Percentiles rank a stretch among this genome's conserved stretches.
Evolutionary conservation across 2,888 invertebrate genomes (phyloP).

Genomic region (Pachymerium ferrugineum): DNA sequence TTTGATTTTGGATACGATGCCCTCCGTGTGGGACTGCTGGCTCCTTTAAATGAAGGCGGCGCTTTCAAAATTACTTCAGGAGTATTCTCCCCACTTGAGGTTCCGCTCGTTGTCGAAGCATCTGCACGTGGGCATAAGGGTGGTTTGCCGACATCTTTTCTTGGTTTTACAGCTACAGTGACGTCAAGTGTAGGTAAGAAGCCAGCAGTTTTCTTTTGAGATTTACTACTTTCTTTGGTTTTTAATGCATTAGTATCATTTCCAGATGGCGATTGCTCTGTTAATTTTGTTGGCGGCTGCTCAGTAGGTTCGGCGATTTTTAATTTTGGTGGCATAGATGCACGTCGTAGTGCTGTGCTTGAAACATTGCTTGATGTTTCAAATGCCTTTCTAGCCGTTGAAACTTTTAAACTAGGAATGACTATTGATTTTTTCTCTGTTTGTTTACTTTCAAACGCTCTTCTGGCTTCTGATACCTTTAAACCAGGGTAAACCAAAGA

Average conservation of each 20-base stretch:
- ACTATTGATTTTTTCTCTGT: conserved; percentile 33
- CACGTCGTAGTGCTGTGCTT: background rate
- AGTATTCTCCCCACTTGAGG: conserved; percentile 29
- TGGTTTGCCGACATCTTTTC: conserved; percentile 21
- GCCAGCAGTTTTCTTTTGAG: conserved; percentile 28
- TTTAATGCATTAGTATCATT: background rate
- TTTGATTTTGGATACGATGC: background rate
- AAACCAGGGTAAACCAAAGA: conserved; percentile 36
- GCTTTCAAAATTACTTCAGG: background rate
- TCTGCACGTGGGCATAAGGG: background rate
- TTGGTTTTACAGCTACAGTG: conserved; percentile 29
- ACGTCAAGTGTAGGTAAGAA: conserved; percentile 31
- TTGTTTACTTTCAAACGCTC: conserved; percentile 62
- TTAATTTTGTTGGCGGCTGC: background rate
- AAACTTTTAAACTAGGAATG: conserved; percentile 33
- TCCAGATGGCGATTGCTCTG: background rate
- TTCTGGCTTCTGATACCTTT: conserved; percentile 78
- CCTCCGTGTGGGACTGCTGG: background rate
- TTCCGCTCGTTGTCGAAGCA: background rate
- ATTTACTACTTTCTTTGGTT: background rate
- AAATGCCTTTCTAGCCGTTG: conserved; percentile 32
- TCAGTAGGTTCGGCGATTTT: conserved; percentile 2
- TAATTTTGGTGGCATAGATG: conserved; percentile 25
- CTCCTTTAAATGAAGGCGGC: background rate
- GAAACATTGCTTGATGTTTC: conserved; percentile 16